Base-by-base conservation (phyloP, 2,888 invertebrate genomes). In the Dynastes grantii region DNA sequence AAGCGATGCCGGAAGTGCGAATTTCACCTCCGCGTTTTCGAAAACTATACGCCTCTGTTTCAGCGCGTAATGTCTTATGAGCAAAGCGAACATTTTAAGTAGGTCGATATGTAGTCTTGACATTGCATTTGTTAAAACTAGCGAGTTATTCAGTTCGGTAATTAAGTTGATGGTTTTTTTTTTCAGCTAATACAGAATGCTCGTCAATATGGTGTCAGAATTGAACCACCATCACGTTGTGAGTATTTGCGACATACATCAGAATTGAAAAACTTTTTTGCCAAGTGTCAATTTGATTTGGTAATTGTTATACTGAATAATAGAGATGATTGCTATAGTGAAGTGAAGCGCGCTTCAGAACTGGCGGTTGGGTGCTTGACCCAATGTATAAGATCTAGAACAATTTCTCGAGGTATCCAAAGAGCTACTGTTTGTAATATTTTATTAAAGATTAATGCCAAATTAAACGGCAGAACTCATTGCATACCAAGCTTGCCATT, bases 391-490 rank as follows among this genome's bases (percentile, higher is more conserved):
- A 94, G 92, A 88, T 82, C 87, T 0, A 81, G 80, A 0, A 93
- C 92, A 0, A 79, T 92, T 0, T 77, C 80, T 2, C 88, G 82
- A 63, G 29, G 49, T 9, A 88, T 94, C 86, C 94, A 92, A 82
- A 84, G 85, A 0, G 90, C 92, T 77, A 95, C 96, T 0, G 90
- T 94, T 0, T 88, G 88, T 0, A 96, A 96, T 85, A 94, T 96
- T 80, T 86, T 96, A 16, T 87, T 95, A 0, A 97, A 94, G 84
- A 92, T 95, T 0, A 96, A 96, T 85, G 93, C 95, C 0, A 98
- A 98, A 88, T 85, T 97, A 78, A 96, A 96, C 88, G 96, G 97
- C 0, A 88, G 92, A 0, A 97, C 97, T 89, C 96, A 96, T 85
- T 87, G 85, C 13, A 49, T 77, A 29, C 49, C 29, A 22, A 27